These are phyloP conservation scores for Tenualosa ilisha DNA, from an alignment of 2,797 vertebrate species.

Conservation along the genomic window DNA sequence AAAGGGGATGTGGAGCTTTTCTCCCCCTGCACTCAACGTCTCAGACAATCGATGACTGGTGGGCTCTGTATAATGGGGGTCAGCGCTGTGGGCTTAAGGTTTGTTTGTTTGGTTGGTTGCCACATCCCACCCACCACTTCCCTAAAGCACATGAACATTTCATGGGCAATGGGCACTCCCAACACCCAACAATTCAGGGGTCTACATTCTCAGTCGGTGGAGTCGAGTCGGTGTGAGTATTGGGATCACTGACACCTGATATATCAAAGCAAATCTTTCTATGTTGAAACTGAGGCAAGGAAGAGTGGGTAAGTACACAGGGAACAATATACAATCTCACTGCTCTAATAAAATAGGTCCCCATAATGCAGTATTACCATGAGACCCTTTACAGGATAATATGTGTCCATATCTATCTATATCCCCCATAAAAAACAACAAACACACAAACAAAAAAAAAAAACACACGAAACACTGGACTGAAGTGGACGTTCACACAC, in stretches of 20 bases:
- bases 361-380: not conserved
- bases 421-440: too few relatives aligned
- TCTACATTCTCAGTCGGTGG: not conserved
- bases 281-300: not conserved
- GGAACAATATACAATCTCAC: not conserved
- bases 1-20: slow-evolving; percentile 9
- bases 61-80: slow-evolving; percentile 14
- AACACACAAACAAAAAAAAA: not conserved
- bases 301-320: not conserved
- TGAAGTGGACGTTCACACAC: not conserved
- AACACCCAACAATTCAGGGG: not conserved
- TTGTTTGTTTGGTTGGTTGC: slow-evolving; percentile 11
- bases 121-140: not conserved
- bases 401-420: not conserved
- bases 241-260: not conserved
- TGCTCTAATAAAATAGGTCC: not conserved
- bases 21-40: not conserved
- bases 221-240: not conserved
- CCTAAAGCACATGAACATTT: not conserved
- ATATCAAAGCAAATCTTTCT: not conserved
- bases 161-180: not conserved
- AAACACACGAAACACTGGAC: not conserved
- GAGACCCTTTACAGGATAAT: not conserved
- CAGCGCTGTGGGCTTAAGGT: slow-evolving; percentile 14
- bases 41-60: not conserved